These are phyloP conservation scores for Boulengeromyrus knoepffleri DNA, from an alignment of 2,113 vertebrate species.

Conservation along the genomic window DNA sequence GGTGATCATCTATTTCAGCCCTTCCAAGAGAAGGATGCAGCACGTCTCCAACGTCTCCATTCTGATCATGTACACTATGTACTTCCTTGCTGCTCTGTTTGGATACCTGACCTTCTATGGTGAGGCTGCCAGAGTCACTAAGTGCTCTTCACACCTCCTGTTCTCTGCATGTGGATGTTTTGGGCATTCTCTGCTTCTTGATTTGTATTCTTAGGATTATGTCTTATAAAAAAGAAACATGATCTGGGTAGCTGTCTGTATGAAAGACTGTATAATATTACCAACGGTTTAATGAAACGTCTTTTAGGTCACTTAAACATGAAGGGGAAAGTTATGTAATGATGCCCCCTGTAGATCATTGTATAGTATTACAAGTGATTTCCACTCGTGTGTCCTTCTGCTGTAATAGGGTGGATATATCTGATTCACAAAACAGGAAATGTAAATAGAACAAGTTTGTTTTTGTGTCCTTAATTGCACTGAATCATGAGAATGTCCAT, in stretches of 20 bases:
- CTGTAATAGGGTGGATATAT: background rate
- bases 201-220: background rate
- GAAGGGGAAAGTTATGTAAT: background rate
- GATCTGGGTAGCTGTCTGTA: background rate
- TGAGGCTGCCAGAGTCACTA: slow-evolving; percentile 49
- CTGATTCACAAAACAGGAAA: background rate
- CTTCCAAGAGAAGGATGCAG: slow-evolving; percentile 87
- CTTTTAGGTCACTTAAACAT: background rate
- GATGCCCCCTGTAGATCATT: background rate
- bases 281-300: background rate
- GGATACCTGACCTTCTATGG: slow-evolving; percentile 96
- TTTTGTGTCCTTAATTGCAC: background rate
- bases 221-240: background rate
- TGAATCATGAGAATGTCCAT: background rate
- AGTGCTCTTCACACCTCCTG: background rate
- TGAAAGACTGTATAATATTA: background rate
- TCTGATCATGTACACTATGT: slow-evolving; percentile 89
- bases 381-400: background rate
- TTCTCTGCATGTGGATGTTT: background rate
- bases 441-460: background rate
- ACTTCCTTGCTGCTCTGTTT: slow-evolving; percentile 94
- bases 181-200: background rate
- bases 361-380: background rate
- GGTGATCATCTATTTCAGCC: slow-evolving; percentile 54
- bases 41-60: slow-evolving; percentile 92